phyloP scores from a whole-genome alignment of 2,888 invertebrate species.

The Ceratothoa steindachneri region DNA sequence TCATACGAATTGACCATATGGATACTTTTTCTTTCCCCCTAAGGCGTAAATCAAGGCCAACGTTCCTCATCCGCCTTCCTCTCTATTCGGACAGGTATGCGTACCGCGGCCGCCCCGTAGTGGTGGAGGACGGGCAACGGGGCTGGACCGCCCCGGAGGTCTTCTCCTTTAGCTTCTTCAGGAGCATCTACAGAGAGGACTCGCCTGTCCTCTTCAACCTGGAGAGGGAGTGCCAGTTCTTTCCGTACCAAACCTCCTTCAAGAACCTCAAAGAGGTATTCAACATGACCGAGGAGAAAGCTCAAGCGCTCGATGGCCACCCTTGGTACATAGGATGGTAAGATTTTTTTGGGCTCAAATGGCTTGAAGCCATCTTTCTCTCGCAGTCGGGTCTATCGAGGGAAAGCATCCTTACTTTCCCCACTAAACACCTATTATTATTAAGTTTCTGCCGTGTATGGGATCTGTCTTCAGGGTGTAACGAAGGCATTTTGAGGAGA shows the following conservation, averaged over 20 bases:
- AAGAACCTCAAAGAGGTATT: constrained; percentile 73
- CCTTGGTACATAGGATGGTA: constrained; percentile 73
- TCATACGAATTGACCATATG: no score
- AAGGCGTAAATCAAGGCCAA: no score
- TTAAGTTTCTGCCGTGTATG: not conserved
- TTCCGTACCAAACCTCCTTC: constrained; percentile 85
- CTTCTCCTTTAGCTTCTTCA: constrained; percentile 80
- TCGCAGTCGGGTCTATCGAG: not conserved
- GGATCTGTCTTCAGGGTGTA: no score
- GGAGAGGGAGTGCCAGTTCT: constrained; percentile 77
- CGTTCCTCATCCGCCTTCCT: no score
- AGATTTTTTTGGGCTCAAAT: constrained; percentile 53
- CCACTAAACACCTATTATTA: not conserved
- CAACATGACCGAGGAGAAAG: constrained; percentile 68
- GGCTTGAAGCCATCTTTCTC: not conserved
- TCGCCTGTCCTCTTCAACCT: constrained; percentile 56
- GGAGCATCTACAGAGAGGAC: constrained; percentile 52
- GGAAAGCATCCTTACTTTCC: not conserved
- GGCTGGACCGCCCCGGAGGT: constrained; percentile 74
- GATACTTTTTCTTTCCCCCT: no score
- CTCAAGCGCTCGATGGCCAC: constrained; percentile 60
- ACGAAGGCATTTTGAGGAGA: no score
- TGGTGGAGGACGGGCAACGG: constrained; percentile 74
- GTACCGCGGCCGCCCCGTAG: constrained; percentile 64
- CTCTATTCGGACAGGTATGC: constrained; percentile 43